Conservation (phyloP, 2,113 vertebrate species). For the Benitochromis conjunctus region DNA sequence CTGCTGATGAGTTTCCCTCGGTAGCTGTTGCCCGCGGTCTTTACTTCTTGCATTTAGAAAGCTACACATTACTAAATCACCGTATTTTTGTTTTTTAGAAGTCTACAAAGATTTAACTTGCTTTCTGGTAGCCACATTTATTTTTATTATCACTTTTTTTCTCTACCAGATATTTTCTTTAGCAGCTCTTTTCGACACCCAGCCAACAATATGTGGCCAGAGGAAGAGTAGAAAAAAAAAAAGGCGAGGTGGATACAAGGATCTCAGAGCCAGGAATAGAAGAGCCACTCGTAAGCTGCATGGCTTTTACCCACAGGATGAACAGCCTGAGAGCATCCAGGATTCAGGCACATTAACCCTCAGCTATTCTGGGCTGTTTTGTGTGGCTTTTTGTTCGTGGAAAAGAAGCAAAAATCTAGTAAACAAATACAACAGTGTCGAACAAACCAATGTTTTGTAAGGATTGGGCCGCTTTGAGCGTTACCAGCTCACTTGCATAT, state of each 20-base stretch:
- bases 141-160: constrained; percentile 47
- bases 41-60: constrained; percentile 41
- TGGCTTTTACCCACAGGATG: constrained; percentile 45
- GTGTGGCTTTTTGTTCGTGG: constrained; percentile 59
- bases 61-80: constrained; percentile 54
- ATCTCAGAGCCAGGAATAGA: constrained; percentile 29
- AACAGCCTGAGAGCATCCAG: constrained; percentile 34
- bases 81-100: constrained; percentile 59
- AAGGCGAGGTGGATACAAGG: background rate
- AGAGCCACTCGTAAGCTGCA: constrained; percentile 28
- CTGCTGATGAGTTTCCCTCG: constrained; percentile 54
- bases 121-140: constrained; percentile 10
- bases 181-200: constrained; percentile 15
- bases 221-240: constrained; percentile 1
- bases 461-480: constrained; percentile 25
- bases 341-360: constrained; percentile 57
- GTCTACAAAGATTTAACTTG: constrained; percentile 24
- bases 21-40: constrained; percentile 26
- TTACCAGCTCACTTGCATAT: constrained; percentile 28
- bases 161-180: constrained; percentile 65
- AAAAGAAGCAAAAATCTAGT: constrained; percentile 50
- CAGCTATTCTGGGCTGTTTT: constrained; percentile 62
- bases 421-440: constrained; percentile 47
- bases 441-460: constrained; percentile 21
- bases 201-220: constrained; percentile 49